Conservation (phyloP, 2,113 vertebrate species). For the Formicarius rufipectus region DNA sequence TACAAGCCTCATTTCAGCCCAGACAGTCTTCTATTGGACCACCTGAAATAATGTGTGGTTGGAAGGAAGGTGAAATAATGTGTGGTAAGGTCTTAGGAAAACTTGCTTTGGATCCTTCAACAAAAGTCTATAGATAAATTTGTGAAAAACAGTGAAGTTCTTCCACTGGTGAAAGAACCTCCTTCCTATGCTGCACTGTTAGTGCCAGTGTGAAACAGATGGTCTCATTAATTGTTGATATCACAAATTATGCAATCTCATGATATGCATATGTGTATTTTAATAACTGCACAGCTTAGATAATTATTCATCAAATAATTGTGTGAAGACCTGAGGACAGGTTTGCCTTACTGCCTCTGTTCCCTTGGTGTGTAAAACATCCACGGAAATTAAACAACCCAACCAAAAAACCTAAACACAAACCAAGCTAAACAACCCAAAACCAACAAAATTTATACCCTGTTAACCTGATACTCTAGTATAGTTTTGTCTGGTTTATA, state of each 20-base stretch:
- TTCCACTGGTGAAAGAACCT: not conserved
- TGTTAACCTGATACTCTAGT: not conserved
- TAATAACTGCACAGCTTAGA: not conserved
- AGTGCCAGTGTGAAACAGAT: not conserved
- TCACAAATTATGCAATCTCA: not conserved
- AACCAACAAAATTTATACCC: not conserved
- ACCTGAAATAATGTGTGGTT: not conserved
- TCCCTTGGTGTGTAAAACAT: not conserved
- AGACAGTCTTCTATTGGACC: not conserved
- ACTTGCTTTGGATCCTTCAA: not conserved
- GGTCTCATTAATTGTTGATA: not conserved
- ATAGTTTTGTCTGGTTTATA: not conserved
- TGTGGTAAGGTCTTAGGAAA: not conserved
- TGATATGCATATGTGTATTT: not conserved
- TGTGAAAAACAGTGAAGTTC: not conserved
- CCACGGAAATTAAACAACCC: not conserved
- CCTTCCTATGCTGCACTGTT: not conserved
- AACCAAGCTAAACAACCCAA: not conserved
- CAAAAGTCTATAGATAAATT: not conserved
- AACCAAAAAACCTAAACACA: not conserved
- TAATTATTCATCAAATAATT: not conserved
- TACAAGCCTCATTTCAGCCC: not conserved
- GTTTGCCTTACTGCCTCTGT: not conserved
- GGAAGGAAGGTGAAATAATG: not conserved
- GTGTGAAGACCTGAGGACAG: not conserved